A percentile compares a stretch with the other conserved stretches of the same genome.
phyloP scores from a whole-genome alignment of 2,888 invertebrate species.

The Drosophila histrio region DNA sequence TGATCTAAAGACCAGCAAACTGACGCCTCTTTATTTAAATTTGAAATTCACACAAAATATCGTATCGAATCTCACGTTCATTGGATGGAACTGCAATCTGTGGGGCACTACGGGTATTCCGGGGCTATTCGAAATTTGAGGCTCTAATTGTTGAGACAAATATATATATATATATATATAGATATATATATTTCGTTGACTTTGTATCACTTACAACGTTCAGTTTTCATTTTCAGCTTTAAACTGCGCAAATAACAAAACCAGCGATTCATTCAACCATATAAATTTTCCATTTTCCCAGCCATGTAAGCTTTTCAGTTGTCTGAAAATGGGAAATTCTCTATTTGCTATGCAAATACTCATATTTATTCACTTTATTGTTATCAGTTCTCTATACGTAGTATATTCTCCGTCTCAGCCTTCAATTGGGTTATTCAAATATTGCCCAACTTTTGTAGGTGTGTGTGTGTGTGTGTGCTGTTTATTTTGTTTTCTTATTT shows the following conservation, averaged over 20 bases:
- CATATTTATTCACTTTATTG: background rate
- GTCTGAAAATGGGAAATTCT: background rate
- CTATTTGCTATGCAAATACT: background rate
- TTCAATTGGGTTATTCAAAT: conserved; percentile 60
- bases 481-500: background rate
- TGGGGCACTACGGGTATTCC: background rate
- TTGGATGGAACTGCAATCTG: background rate
- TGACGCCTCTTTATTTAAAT: conserved; percentile 61
- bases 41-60: conserved; percentile 64
- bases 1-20: conserved; percentile 45
- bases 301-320: conserved; percentile 1
- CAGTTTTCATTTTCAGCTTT: background rate
- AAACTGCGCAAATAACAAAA: conserved; percentile 1
- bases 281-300: conserved; percentile 38
- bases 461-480: conserved; percentile 16
- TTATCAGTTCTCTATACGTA: background rate
- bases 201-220: background rate
- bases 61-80: background rate
- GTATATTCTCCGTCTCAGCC: background rate
- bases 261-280: conserved; percentile 43
- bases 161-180: too few species aligned
- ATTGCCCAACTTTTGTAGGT: conserved; percentile 42
- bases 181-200: conserved; percentile 29
- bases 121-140: conserved; percentile 32
- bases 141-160: conserved; percentile 63